Evolutionary conservation across 2,888 invertebrate species (phyloP), one percentile per base, ranked within the genome.

Genomic region (Spatulosminthurus flaviceps): DNA sequence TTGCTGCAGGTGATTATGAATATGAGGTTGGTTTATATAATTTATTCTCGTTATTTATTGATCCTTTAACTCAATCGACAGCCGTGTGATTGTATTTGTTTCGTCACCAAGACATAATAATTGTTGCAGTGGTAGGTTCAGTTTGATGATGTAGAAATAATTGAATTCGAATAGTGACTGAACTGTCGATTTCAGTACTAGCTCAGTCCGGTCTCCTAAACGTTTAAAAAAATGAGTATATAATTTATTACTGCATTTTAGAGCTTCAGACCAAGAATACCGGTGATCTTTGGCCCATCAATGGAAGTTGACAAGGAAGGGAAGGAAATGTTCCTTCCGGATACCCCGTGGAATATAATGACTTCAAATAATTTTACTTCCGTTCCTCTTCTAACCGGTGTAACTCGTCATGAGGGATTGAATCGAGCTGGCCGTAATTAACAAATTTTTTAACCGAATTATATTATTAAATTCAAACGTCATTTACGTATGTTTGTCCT

Each of bases 1-100:
- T 83, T 51, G 80, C 82, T 41, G 80, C 80, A 22, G 82, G 82
- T 66, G 82, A 82, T 75, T 78, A 72, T 26, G 43, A 72, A 16
- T 72, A 72, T n/a, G 11, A 72, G 43, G 72, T 72, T 0, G 16
- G 24, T n/a, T 41, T 22, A 29, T n/a, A n/a, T 1, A 29, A 13
- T 24, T 41, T 29, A 9, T 19, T 11, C n/a, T 11, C n/a, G 9
- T n/a, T n/a, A n/a, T n/a, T n/a, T n/a, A n/a, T n/a, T n/a, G n/a
- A n/a, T n/a, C n/a, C n/a, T n/a, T n/a, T n/a, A n/a, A n/a, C n/a
- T n/a, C n/a, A n/a, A n/a, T n/a, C n/a, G n/a, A n/a, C n/a, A n/a
- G n/a, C n/a, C n/a, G n/a, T n/a, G n/a, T n/a, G n/a, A n/a, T n/a
- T n/a, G n/a, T n/a, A n/a, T n/a, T n/a, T n/a, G n/a, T n/a, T n/a